Evolutionary conservation across 2,113 vertebrate genomes (phyloP), one percentile per base, ranked within the genome.

Genomic region (Hemibagrus wyckioides): DNA sequence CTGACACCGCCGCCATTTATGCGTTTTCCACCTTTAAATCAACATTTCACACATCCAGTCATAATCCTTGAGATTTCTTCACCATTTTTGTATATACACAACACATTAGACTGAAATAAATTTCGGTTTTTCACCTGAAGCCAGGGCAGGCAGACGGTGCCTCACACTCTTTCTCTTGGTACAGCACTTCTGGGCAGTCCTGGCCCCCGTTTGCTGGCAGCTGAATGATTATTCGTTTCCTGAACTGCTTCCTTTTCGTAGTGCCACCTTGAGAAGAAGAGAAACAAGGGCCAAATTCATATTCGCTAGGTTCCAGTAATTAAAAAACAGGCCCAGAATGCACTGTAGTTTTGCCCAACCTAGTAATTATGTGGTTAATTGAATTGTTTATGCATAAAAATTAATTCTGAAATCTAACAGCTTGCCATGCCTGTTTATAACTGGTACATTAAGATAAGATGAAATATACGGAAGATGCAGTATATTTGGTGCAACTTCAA

Each of bases 1-100:
- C 69, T 99, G 98, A 92, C 98, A 99, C 44, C 97, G 91, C 17
- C 98, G 95, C 98, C 98, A 99, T 88, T 99, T 99, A 92, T 99
- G 98, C 0, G 96, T 98, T 93, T 99, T 99, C 98, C 98, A 99
- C 86, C 98, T 99, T 75, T 30, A 81, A 25, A 81, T 65, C 1
- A 90, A 61, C 33, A 87, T 19, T 48, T 25, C 17, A 13, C 21
- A 71, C 4, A 39, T 30, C 54, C 41, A n/a, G 15, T 48, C 44
- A 61, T 13, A 23, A 73, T 33, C 14, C 65, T 36, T 2, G 76
- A 56, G 3, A 75, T 21, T 15, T 44, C 52, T 14, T 54, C 13
- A 36, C 52, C 25, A 73, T 30, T 4, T 30, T 11, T 52, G 4
- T 36, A 61, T 79, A 25, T 4, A 15, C 13, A n/a, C n/a, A 41